A percentile compares a stretch with the other conserved stretches of the same genome.
These are phyloP conservation scores for Sitta carolinensis DNA, from an alignment of 2,797 vertebrate genomes.

Conservation along the genomic window DNA sequence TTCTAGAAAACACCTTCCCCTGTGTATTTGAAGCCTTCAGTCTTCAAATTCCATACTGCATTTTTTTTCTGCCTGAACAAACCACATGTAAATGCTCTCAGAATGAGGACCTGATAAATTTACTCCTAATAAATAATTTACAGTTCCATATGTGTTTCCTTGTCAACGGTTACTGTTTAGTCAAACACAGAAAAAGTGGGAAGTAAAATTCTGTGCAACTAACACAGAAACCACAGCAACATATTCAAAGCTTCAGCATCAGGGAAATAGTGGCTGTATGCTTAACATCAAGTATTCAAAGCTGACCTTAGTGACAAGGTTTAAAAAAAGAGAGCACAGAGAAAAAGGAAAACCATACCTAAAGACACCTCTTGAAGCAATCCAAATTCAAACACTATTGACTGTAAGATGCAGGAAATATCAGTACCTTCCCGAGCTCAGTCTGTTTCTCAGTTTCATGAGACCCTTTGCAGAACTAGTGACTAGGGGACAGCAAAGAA, in stretches of 20 bases:
- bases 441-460: neutral
- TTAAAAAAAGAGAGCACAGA: neutral
- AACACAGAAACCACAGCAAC: neutral
- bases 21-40: conserved; percentile 12
- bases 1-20: conserved; percentile 49
- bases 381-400: neutral
- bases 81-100: conserved; percentile 40
- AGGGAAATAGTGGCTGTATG: neutral
- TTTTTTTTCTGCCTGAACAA: conserved; percentile 48
- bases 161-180: conserved; percentile 57
- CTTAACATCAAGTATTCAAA: neutral
- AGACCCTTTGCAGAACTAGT: neutral
- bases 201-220: neutral
- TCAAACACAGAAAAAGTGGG: conserved; percentile 21
- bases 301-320: neutral
- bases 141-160: conserved; percentile 68
- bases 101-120: conserved; percentile 64
- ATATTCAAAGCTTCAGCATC: neutral
- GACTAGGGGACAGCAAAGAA: neutral
- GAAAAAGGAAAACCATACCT: neutral
- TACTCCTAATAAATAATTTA: conserved; percentile 67
- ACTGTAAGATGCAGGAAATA: neutral
- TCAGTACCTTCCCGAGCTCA: neutral
- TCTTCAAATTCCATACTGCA: neutral
- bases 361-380: neutral